Evolutionary conservation across 2,797 vertebrate species (phyloP).

Genomic region (Protosalanx chinensis): DNA sequence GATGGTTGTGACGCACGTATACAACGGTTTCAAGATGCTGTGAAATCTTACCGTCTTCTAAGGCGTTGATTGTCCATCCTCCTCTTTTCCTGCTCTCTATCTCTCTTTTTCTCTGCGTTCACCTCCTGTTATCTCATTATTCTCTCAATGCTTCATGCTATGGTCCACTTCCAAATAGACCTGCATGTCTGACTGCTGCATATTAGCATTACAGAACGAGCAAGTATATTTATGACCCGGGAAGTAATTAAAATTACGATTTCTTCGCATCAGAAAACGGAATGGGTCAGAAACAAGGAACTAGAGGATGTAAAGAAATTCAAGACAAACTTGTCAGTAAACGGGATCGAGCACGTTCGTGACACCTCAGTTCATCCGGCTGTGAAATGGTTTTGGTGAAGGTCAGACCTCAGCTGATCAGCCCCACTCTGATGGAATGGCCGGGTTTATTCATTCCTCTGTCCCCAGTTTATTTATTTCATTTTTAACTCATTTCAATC

Average conservation of each 20-base stretch:
- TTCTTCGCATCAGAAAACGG: background rate
- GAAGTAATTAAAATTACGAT: conserved; percentile 22
- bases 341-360: conserved; percentile 3
- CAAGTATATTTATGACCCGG: conserved; percentile 41
- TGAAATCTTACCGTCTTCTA: too few species aligned
- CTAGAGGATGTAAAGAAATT: conserved; percentile 24
- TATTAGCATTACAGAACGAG: conserved; percentile 27
- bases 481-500: too few species aligned
- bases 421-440: background rate
- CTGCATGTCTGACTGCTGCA: conserved; percentile 3
- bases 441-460: too few species aligned
- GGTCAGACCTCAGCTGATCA: background rate
- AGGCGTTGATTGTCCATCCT: background rate
- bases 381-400: conserved; percentile 6
- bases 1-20: too few species aligned
- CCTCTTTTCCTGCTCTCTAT: background rate
- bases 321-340: conserved; percentile 26
- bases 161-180: background rate
- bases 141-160: conserved; percentile 31
- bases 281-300: conserved; percentile 15
- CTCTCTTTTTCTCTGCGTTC: background rate
- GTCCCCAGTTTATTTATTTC: too few species aligned
- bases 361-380: background rate
- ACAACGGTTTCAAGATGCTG: too few species aligned
- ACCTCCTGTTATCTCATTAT: background rate